phyloP scores from a whole-genome alignment of 92 coral and sea anemone species.

The Epizoanthus illoricatus region DNA sequence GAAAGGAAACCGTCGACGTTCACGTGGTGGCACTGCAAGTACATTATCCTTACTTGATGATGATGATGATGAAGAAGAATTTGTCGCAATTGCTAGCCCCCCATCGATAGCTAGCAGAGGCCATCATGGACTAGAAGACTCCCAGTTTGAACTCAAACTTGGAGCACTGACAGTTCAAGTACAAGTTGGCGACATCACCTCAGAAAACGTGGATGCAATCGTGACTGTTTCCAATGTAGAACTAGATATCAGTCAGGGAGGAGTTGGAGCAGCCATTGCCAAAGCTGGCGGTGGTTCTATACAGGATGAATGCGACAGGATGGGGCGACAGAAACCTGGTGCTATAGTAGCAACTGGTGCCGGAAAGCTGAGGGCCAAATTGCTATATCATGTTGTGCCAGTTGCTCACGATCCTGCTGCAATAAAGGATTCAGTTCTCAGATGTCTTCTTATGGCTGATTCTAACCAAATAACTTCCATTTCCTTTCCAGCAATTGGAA shows the following conservation, averaged over 20 bases:
- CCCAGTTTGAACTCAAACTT: conserved; percentile 19
- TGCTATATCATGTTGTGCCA: conserved; percentile 64
- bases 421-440: conserved; percentile 39
- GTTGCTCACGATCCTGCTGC: background rate
- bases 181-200: conserved; percentile 71
- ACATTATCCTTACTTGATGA: background rate
- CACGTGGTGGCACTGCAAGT: background rate
- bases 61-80: conserved; percentile 2
- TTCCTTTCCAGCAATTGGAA: conserved; percentile 79
- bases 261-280: conserved; percentile 67
- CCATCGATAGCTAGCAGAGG: background rate
- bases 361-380: conserved; percentile 47
- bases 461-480: conserved; percentile 44
- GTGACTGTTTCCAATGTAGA: conserved; percentile 50
- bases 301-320: conserved; percentile 43
- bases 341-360: conserved; percentile 47
- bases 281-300: conserved; percentile 66
- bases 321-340: conserved; percentile 13
- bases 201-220: conserved; percentile 72
- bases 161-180: conserved; percentile 58
- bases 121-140: background rate
- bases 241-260: conserved; percentile 43
- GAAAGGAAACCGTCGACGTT: conserved; percentile 1
- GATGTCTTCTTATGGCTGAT: conserved; percentile 55
- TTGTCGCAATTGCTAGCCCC: background rate